Evolutionary conservation across 2,888 invertebrate genomes (phyloP).

Genomic region (Drosophila koepferae): DNA sequence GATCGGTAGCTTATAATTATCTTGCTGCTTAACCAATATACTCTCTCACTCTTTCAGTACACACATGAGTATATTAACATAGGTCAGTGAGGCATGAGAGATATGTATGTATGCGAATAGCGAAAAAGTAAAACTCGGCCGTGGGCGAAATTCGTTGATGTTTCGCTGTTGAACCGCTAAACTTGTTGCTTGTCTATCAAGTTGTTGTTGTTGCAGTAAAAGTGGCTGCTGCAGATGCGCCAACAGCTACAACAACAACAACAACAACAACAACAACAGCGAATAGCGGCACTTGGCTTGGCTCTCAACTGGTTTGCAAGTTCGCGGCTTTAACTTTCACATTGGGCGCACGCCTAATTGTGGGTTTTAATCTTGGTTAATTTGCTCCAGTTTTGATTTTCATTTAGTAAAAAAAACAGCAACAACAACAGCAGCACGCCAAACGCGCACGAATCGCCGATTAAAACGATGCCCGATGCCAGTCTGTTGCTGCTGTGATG

Average conservation of each 20-base stretch:
- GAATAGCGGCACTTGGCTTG: slow-evolving; percentile 6
- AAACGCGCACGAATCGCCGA: slow-evolving; percentile 50
- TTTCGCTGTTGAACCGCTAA: slow-evolving; percentile 53
- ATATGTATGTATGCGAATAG: background rate
- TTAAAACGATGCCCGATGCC: slow-evolving; percentile 41
- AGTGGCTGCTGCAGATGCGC: slow-evolving; percentile 71
- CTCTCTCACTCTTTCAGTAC: background rate
- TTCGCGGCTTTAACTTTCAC: slow-evolving; percentile 73
- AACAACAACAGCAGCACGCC: slow-evolving; percentile 31
- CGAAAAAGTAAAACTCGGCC: slow-evolving; percentile 35
- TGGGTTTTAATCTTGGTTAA: slow-evolving; percentile 75
- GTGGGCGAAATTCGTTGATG: slow-evolving; percentile 52
- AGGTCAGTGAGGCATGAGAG: slow-evolving; percentile 72
- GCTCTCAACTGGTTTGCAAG: slow-evolving; percentile 67
- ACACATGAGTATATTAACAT: slow-evolving; percentile 46
- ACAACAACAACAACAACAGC: slow-evolving; percentile 22
- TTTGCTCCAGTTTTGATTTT: slow-evolving; percentile 75
- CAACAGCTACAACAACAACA: slow-evolving; percentile 20
- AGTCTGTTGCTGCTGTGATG: slow-evolving; percentile 1
- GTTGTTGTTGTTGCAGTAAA: slow-evolving; percentile 59
- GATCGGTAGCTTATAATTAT: too few relatives aligned
- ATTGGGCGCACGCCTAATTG: slow-evolving; percentile 76
- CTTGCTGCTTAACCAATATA: background rate
- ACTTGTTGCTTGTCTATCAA: slow-evolving; percentile 31
- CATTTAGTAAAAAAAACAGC: slow-evolving; percentile 35